phyloP scores from a whole-genome alignment of 2,888 invertebrate genomes.

The Orthonevra nobilis region DNA sequence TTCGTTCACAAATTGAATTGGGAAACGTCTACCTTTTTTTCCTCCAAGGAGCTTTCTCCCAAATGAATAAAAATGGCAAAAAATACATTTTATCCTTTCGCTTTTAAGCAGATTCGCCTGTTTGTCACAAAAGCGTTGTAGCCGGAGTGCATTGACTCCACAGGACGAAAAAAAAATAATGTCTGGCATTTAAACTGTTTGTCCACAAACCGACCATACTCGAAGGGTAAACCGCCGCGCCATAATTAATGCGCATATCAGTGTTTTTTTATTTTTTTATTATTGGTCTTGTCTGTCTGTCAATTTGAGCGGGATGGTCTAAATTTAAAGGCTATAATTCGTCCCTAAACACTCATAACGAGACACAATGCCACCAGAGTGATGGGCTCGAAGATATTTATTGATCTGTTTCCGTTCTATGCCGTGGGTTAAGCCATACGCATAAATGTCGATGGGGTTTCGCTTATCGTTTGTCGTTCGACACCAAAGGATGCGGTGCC shows the following conservation, averaged over 20 bases:
- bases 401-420: constrained; percentile 49
- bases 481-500: constrained; percentile 30
- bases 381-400: constrained; percentile 25
- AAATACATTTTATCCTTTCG: background rate
- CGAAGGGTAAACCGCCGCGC: background rate
- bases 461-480: too few relatives aligned
- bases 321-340: constrained; percentile 45
- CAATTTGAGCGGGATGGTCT: constrained; percentile 43
- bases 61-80: constrained; percentile 32
- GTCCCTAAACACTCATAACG: constrained; percentile 44
- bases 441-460: too few relatives aligned
- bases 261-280: too few relatives aligned
- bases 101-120: constrained; percentile 9
- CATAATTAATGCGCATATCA: constrained; percentile 58
- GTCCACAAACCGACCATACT: constrained; percentile 5
- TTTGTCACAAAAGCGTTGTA: constrained; percentile 32
- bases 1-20: constrained; percentile 36
- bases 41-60: constrained; percentile 2
- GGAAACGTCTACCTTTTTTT: constrained; percentile 44
- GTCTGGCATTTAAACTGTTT: constrained; percentile 38
- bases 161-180: background rate
- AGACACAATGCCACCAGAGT: background rate
- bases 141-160: constrained; percentile 23
- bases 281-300: constrained; percentile 14
- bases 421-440: constrained; percentile 13